Base-by-base conservation (phyloP, 1,140 invertebrate genomes). In the Anadara kagoshimensis region DNA sequence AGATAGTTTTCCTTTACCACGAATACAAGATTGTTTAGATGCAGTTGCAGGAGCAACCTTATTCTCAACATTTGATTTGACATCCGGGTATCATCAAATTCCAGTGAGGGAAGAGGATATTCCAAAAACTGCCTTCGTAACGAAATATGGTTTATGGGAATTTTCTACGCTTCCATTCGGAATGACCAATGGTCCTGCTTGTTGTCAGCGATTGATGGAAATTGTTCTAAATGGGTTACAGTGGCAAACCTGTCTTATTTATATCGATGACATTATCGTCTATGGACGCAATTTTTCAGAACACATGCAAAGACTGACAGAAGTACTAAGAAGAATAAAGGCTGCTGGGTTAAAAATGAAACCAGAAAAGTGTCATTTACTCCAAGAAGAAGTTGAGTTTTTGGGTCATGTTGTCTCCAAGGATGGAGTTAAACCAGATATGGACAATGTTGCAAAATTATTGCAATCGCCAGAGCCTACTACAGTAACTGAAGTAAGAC, bases 231-330 rank as follows among this genome's bases (percentile, higher is more conserved):
- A 51, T n/a, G 64, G 71, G 22, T 49, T 74, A 5, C 51, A 73
- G 43, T 76, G 73, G 66, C 41, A 53, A 43, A 56, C 22, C n/a
- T 74, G 62, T 11, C 24, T 74, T 11, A 67, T 75, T 11, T 81
- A 76, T 49, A 58, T 69, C 44, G 72, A 82, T 66, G 81, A 84
- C 43, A 69, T 78, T 14, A 81, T 80, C n/a, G 59, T 80, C 0
- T 73, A 70, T 69, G 69, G 65, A 41, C 53, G 58, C 18, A 64
- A 51, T 16, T 72, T 78, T 69, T 65, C 69, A 0, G 53, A 76
- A 58, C 61, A 68, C 36, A 24, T 73, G 22, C 8, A 12, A 14
- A 47, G 64, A 29, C 29, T 78, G 5, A 45, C 73, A 51, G 14
- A 62, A 20, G 73, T 80, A 11, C 66, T 78, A 18, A 22, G 47